phyloP scores from a whole-genome alignment of 2,797 vertebrate genomes.

The Labroides dimidiatus region DNA sequence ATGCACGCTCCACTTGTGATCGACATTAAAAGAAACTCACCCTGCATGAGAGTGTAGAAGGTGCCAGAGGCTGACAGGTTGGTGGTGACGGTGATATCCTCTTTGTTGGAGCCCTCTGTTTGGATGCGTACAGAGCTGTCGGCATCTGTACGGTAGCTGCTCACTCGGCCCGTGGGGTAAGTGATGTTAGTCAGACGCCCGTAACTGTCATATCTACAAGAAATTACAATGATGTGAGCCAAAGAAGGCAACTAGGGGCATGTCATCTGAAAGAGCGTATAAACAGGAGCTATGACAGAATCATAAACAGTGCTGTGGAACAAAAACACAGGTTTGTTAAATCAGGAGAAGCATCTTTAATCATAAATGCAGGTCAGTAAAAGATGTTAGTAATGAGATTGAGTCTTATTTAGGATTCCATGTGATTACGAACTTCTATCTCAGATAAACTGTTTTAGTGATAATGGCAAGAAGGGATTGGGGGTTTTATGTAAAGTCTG shows the following conservation, averaged over 20 bases:
- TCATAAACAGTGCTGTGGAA: constrained; percentile 33
- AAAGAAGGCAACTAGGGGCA: constrained; percentile 26
- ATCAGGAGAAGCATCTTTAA: constrained; percentile 22
- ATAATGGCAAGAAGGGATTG: constrained; percentile 34
- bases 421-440: constrained; percentile 30
- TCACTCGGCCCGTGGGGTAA: constrained; percentile 96
- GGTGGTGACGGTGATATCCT: constrained; percentile 96
- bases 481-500: constrained; percentile 9
- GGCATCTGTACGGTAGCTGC: constrained; percentile 93
- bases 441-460: constrained; percentile 21
- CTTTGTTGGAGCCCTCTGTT: constrained; percentile 94
- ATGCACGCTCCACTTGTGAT: constrained; percentile 23
- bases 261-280: constrained; percentile 16
- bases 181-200: constrained; percentile 97
- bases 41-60: constrained; percentile 98
- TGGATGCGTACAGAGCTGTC: constrained; percentile 95
- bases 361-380: constrained; percentile 24
- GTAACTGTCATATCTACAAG: constrained; percentile 93
- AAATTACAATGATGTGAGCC: constrained; percentile 44
- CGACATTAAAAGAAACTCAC: constrained; percentile 76
- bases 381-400: constrained; percentile 44
- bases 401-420: constrained; percentile 29
- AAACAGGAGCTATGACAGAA: constrained; percentile 31
- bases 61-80: constrained; percentile 97
- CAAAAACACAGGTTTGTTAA: constrained; percentile 21